phyloP scores from a whole-genome alignment of 2,797 vertebrate genomes.

The Orientallactaga sibirica region DNA sequence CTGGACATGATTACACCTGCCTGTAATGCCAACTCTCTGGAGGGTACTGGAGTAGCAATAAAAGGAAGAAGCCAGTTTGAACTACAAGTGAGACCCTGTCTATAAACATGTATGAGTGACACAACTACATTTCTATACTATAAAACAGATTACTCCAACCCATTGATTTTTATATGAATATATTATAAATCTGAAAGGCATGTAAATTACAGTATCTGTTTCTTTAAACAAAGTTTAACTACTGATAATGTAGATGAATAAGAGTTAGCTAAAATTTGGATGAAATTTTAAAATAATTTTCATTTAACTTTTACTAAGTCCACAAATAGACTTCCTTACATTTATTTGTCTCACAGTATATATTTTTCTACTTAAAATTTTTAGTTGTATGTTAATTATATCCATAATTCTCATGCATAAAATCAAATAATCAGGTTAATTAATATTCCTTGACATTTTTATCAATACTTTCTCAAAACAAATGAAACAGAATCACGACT shows the following conservation, averaged over 20 bases:
- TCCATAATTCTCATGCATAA: neutral
- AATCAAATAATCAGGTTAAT: conserved; percentile 24
- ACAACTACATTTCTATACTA: neutral
- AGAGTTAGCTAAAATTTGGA: conserved; percentile 33
- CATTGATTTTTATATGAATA: neutral
- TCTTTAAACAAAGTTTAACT: conserved; percentile 34
- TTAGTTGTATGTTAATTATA: neutral
- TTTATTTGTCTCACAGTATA: neutral
- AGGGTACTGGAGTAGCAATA: too few relatives aligned
- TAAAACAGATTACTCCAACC: neutral
- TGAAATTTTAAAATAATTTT: conserved; percentile 46
- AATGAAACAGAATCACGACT: neutral
- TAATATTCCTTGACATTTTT: conserved; percentile 57
- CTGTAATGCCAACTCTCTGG: neutral
- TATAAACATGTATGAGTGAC: neutral
- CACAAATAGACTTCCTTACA: conserved; percentile 27
- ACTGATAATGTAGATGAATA: neutral
- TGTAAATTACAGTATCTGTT: conserved; percentile 41
- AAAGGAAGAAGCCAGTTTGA: neutral
- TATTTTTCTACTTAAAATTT: conserved; percentile 19
- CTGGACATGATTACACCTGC: neutral
- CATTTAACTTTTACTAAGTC: conserved; percentile 13
- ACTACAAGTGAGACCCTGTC: neutral
- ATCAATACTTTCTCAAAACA: neutral
- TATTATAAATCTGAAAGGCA: neutral